Percentiles rank a stretch among this genome's conserved stretches.
Conservation (phyloP, 2,888 invertebrate species). For the Spodoptera picta region DNA sequence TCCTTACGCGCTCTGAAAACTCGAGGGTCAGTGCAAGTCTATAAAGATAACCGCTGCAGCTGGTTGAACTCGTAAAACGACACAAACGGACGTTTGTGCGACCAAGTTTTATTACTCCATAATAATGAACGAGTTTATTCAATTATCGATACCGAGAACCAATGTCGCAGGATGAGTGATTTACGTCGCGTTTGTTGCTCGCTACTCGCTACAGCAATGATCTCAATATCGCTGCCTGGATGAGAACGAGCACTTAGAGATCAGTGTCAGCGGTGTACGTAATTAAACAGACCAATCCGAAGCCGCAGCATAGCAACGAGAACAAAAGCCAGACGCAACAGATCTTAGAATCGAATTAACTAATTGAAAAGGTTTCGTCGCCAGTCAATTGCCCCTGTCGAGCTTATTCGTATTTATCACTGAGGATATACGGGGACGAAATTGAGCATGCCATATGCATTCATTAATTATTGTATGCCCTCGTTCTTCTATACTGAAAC, state of each 20-base stretch:
- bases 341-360: conserved; percentile 71
- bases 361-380: conserved; percentile 79
- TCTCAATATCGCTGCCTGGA: conserved; percentile 52
- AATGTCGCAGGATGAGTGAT: conserved; percentile 81
- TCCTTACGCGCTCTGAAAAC: conserved; percentile 57
- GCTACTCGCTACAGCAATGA: conserved; percentile 52
- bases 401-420: conserved; percentile 75
- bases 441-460: conserved; percentile 14
- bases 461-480: not conserved
- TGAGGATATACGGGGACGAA: conserved; percentile 61
- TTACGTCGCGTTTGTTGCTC: conserved; percentile 65
- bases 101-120: conserved; percentile 78
- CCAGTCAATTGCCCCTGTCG: conserved; percentile 76
- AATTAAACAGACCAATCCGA: conserved; percentile 26
- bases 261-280: conserved; percentile 31
- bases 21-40: conserved; percentile 77
- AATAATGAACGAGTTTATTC: conserved; percentile 86
- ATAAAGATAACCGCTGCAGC: conserved; percentile 77
- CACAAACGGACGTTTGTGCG: conserved; percentile 81
- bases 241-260: conserved; percentile 40
- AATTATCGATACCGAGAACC: conserved; percentile 83
- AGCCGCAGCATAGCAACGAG: conserved; percentile 57
- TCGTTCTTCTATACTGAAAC: no score
- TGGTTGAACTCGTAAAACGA: conserved; percentile 81
- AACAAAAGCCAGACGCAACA: conserved; percentile 55